phyloP scores from a whole-genome alignment of 2,113 vertebrate genomes.

The Poeciliopsis retropinna region DNA sequence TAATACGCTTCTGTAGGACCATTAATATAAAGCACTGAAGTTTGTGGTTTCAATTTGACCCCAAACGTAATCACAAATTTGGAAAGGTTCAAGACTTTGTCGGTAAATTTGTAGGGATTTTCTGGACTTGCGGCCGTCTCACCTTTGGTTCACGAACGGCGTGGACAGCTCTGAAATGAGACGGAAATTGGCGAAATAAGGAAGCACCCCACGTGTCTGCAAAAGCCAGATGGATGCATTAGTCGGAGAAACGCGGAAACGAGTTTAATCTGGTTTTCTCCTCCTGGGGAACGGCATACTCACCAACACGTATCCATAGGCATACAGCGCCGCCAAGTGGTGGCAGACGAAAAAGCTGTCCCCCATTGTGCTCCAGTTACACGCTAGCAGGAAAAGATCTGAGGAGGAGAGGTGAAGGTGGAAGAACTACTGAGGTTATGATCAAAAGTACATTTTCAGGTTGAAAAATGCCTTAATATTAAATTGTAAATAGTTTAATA shows the following conservation, averaged over 20 bases:
- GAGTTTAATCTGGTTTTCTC: background rate
- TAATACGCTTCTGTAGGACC: too few species aligned
- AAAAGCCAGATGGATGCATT: conserved; percentile 11
- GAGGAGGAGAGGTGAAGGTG: conserved; percentile 6
- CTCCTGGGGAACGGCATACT: conserved; percentile 16
- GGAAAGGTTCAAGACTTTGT: background rate
- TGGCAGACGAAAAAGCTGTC: conserved; percentile 84
- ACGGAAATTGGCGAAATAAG: conserved; percentile 84
- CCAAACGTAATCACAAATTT: too few species aligned
- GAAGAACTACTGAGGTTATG: background rate
- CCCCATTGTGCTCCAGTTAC: conserved; percentile 85
- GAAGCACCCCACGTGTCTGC: conserved; percentile 81
- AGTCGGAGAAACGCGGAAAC: background rate
- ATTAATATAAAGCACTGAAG: too few species aligned
- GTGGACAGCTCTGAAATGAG: conserved; percentile 86
- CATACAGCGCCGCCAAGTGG: conserved; percentile 86
- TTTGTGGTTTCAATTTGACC: too few species aligned
- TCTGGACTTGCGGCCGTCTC: conserved; percentile 4
- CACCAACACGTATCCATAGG: conserved; percentile 86
- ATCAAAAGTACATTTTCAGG: background rate
- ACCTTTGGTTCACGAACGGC: conserved; percentile 86
- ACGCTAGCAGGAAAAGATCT: conserved; percentile 83
- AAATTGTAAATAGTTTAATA: background rate
- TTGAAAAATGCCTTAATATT: background rate
- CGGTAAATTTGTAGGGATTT: too few species aligned